Evolutionary conservation across 2,797 vertebrate species (phyloP).

Genomic region (Gorsachius magnificus): DNA sequence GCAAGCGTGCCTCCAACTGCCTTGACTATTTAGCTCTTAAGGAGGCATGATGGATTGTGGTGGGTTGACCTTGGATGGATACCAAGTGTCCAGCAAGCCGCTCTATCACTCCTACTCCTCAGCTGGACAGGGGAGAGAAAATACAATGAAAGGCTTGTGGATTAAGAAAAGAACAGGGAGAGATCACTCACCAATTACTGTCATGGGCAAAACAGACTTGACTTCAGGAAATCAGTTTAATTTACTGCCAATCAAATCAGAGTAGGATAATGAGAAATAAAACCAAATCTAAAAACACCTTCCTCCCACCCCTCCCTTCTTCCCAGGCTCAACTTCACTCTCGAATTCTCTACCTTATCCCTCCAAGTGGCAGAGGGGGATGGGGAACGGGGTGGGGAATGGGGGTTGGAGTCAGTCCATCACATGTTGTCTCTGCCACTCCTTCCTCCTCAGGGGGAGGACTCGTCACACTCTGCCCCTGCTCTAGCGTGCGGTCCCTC

Average conservation of each 20-base stretch:
- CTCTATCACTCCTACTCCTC: not conserved
- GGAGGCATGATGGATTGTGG: not conserved
- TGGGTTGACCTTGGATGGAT: not conserved
- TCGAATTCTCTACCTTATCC: not conserved
- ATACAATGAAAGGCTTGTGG: not conserved
- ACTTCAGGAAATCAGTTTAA: not conserved
- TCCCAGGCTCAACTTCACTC: not conserved
- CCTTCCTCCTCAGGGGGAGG: not conserved
- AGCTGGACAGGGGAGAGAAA: not conserved
- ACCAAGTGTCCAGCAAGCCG: not conserved
- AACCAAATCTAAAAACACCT: not conserved
- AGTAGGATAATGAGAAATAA: not conserved
- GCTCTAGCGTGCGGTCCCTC: not conserved
- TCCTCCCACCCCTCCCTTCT: not conserved
- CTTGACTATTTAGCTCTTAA: not conserved
- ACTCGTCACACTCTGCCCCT: not conserved
- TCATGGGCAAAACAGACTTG: not conserved
- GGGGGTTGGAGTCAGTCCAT: not conserved
- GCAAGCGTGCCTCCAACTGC: not conserved
- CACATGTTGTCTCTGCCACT: not conserved
- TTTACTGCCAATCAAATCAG: not conserved
- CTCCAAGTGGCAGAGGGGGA: rapidly evolving
- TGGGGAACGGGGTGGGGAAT: not conserved
- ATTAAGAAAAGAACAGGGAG: not conserved
- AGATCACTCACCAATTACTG: not conserved